These are phyloP conservation scores for Spheniscus mendiculus DNA, from an alignment of 2,113 vertebrate genomes.

Conservation along the genomic window DNA sequence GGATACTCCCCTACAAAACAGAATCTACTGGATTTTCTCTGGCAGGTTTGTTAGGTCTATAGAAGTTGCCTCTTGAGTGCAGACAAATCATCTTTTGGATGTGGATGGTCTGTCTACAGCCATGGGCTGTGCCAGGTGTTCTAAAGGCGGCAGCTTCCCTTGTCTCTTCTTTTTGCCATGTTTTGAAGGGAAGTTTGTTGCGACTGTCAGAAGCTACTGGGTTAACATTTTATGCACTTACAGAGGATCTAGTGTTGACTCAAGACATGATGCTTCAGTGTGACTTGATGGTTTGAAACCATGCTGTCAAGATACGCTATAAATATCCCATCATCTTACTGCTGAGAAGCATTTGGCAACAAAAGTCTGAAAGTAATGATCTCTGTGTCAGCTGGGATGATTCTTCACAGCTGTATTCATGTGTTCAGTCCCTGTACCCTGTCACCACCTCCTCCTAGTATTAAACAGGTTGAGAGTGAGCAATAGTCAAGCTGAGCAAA, in stretches of 20 bases:
- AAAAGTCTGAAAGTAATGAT: not conserved
- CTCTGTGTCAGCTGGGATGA: constrained; percentile 5
- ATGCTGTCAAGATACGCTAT: constrained; percentile 32
- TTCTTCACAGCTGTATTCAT: not conserved
- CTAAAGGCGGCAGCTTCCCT: not conserved
- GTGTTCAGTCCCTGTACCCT: not conserved
- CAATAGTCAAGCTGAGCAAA: not conserved
- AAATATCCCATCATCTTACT: constrained; percentile 20
- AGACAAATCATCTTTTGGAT: not conserved
- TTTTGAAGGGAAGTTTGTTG: not conserved
- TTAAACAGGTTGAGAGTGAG: not conserved
- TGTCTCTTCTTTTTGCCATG: not conserved
- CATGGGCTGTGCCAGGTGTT: not conserved
- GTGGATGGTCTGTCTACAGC: not conserved
- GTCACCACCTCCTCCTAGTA: not conserved
- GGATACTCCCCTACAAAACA: not conserved
- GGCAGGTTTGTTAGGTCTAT: not conserved
- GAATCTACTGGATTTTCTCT: not conserved
- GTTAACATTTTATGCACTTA: not conserved
- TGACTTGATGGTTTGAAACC: constrained; percentile 32
- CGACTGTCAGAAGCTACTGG: not conserved
- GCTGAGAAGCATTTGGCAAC: not conserved
- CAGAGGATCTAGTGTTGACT: not conserved
- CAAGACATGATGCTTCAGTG: not conserved
- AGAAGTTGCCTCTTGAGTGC: not conserved